phyloP scores from a whole-genome alignment of 2,888 invertebrate genomes.

The Cyclophora punctaria region DNA sequence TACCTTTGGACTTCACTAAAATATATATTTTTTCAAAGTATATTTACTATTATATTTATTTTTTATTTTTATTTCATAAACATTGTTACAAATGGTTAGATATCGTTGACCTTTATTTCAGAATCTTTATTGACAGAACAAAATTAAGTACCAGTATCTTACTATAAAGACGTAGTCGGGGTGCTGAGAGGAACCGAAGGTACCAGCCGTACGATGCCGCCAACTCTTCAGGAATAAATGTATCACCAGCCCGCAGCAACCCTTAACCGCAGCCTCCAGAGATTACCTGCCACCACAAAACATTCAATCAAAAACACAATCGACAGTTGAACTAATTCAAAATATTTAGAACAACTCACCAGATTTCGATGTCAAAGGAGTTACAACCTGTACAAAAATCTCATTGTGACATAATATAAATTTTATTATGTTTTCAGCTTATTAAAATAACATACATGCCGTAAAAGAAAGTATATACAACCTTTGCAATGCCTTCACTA shows the following conservation, averaged over 20 bases:
- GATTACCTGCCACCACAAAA: conserved; percentile 55
- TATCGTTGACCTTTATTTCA: conserved; percentile 40
- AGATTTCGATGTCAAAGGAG: conserved; percentile 25
- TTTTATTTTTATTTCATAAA: conserved; percentile 25
- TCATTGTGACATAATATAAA: conserved; percentile 51
- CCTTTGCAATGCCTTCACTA: conserved; percentile 51
- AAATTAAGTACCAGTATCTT: conserved; percentile 68
- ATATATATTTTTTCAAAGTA: conserved; percentile 11
- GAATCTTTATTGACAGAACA: conserved; percentile 60
- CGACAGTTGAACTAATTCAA: conserved; percentile 29
- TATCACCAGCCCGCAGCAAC: background rate
- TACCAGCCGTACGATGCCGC: conserved; percentile 10
- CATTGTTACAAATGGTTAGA: conserved; percentile 33
- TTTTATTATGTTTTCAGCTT: conserved; percentile 59
- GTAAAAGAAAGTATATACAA: conserved; percentile 68
- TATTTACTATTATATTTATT: conserved; percentile 17
- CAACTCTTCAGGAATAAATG: background rate
- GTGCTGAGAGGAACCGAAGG: conserved; percentile 21
- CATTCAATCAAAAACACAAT: conserved; percentile 24
- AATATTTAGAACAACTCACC: conserved; percentile 58
- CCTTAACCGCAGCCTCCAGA: conserved; percentile 1
- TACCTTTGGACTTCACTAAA: conserved; percentile 32
- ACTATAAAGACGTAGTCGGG: conserved; percentile 54
- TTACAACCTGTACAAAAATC: conserved; percentile 43
- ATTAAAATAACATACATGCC: conserved; percentile 58